Evolutionary conservation across 2,113 vertebrate species (phyloP), one percentile per base, ranked within the genome.

Genomic region (Chionomys nivalis): DNA sequence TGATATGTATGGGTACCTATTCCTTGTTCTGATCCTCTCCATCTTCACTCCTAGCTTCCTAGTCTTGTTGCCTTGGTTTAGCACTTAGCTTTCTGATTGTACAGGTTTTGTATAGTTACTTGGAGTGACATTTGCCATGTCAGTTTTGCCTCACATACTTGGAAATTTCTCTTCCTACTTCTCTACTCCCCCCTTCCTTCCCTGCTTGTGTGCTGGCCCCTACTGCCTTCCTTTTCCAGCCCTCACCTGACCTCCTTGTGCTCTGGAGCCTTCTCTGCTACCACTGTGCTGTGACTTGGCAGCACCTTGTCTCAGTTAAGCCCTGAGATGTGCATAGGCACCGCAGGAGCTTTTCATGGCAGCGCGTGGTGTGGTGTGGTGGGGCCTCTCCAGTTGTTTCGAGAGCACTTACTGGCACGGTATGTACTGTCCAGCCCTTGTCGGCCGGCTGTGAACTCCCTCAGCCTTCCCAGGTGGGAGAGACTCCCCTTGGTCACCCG

Each of bases 381-480:
- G 76, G 91, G 81, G 65, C 87, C 94, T 97, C 96, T 96, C 95
- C 75, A 93, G 93, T 86, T 70, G 91, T 96, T 82, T 52, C 17
- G 89, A 97, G 93, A 88, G 95, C 96, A 85, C 96, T 96, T 90
- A 86, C 36, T 87, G 89, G 96, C 89, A 47, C 89, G 90, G 96
- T 58, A 0, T 93, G 95, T 42, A 47, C 78, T 72, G 58, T 58
- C 58, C 55, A 10, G 42, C 91, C 65, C 36, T 86, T 94, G 93
- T 97, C 55, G 1, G 19, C 58, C 6, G 88, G 82, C 94, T 96
- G 79, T 92, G 70, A 93, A 87, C 93, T 95, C 90, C 75, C 87
- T 94, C 94, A 85, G 91, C 52, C 26, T 95, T 96, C 86, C 79
- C 89, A 26, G 75, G 87, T 65, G 91, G 91, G 49, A 87, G 68